These are phyloP conservation scores for Tragelaphus eurycerus DNA, from an alignment of 2,797 vertebrate genomes.

Conservation along the genomic window DNA sequence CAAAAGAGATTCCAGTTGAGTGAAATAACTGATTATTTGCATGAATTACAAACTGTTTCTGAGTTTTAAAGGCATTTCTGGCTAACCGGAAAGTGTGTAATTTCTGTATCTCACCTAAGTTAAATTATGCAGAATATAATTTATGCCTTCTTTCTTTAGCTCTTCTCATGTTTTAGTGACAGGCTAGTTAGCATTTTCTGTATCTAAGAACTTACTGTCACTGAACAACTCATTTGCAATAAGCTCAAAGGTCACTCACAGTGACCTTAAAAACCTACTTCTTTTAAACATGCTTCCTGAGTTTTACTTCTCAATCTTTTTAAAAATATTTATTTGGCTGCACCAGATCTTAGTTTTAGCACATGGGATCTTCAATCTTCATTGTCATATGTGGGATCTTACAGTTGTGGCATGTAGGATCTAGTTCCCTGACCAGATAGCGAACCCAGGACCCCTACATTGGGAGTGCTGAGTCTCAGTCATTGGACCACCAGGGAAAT, in stretches of 20 bases:
- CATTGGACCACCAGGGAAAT: neutral
- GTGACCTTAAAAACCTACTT: neutral
- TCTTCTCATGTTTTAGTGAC: neutral
- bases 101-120: conserved; percentile 31
- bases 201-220: neutral
- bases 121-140: conserved; percentile 33
- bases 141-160: neutral
- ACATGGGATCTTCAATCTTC: neutral
- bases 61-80: conserved; percentile 23
- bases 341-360: neutral
- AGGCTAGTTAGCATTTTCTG: neutral
- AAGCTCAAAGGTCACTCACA: neutral
- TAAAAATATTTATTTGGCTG: neutral
- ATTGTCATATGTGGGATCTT: neutral
- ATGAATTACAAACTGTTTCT: neutral
- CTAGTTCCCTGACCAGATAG: neutral
- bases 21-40: neutral
- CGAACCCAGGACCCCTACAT: neutral
- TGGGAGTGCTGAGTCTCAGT: neutral
- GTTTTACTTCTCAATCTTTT: neutral
- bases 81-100: neutral
- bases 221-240: neutral
- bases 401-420: neutral
- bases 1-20: neutral
- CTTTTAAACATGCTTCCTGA: neutral